These are phyloP conservation scores for Willisornis vidua DNA, from an alignment of 2,113 vertebrate genomes.

Conservation along the genomic window DNA sequence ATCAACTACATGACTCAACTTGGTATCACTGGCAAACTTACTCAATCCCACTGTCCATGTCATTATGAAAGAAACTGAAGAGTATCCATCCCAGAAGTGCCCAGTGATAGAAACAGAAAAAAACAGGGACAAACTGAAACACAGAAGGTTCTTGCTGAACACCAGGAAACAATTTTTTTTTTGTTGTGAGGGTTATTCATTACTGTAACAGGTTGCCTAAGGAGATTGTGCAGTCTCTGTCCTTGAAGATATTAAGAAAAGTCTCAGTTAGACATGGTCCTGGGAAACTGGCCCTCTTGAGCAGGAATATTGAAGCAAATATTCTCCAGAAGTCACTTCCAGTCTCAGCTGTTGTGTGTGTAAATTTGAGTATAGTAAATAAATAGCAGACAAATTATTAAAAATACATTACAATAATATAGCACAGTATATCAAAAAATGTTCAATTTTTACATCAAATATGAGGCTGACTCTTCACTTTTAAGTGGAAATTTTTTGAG, in stretches of 20 bases:
- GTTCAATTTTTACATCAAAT: neutral
- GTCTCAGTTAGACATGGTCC: accelerated
- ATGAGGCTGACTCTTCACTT: neutral
- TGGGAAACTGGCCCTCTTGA: neutral
- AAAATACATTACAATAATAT: neutral
- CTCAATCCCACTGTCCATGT: neutral
- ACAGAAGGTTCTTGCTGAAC: neutral
- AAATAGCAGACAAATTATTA: neutral
- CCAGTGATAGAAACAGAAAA: neutral
- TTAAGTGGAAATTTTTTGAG: neutral
- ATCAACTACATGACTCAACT: neutral
- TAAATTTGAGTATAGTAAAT: neutral
- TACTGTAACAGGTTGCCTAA: neutral
- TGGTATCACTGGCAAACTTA: neutral
- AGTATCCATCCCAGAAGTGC: neutral
- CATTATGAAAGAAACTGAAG: neutral
- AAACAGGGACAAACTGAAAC: neutral
- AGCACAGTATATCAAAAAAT: neutral
- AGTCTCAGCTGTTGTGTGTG: neutral
- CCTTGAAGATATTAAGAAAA: neutral
- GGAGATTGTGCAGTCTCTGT: neutral
- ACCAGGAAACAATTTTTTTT: neutral
- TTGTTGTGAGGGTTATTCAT: neutral
- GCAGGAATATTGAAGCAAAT: neutral
- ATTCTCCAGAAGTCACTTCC: neutral